A percentile compares a stretch with the other conserved stretches of the same genome.
These are phyloP conservation scores for Sebastes variabilis DNA, from an alignment of 2,797 vertebrate species.

Conservation along the genomic window DNA sequence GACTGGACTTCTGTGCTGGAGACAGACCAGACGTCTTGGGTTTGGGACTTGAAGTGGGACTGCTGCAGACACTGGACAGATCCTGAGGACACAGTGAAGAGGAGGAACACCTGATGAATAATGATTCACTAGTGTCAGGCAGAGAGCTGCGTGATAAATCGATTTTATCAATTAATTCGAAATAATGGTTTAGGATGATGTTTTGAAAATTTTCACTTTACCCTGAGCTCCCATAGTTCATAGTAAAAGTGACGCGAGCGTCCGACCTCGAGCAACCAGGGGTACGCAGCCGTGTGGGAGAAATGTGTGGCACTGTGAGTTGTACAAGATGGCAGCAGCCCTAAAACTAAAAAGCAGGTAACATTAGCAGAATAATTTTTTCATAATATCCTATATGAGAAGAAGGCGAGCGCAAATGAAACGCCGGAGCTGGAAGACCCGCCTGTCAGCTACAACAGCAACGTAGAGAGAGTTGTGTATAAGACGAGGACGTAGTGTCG, in stretches of 20 bases:
- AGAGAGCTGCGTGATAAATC: no score
- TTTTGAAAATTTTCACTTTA: not conserved
- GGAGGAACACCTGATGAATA: not conserved
- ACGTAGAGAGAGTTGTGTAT: no score
- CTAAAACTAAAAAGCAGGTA: not conserved
- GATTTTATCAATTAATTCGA: not conserved
- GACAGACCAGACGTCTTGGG: conserved; percentile 88
- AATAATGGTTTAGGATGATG: not conserved
- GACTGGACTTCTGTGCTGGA: conserved; percentile 90
- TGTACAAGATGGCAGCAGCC: not conserved
- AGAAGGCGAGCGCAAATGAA: no score
- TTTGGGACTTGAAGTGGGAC: conserved; percentile 96
- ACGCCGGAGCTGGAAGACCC: no score
- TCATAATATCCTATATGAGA: no score
- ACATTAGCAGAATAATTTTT: not conserved
- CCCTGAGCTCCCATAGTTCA: not conserved
- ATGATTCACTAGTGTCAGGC: not conserved
- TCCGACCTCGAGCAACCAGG: no score
- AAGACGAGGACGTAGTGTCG: no score
- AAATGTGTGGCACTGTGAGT: no score
- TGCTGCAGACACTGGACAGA: conserved; percentile 96
- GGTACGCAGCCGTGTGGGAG: no score
- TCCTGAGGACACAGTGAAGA: conserved; percentile 80
- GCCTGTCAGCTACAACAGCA: no score
- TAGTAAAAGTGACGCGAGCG: no score